phyloP scores from a whole-genome alignment of 2,888 invertebrate species.

The Perithous albicinctus region DNA sequence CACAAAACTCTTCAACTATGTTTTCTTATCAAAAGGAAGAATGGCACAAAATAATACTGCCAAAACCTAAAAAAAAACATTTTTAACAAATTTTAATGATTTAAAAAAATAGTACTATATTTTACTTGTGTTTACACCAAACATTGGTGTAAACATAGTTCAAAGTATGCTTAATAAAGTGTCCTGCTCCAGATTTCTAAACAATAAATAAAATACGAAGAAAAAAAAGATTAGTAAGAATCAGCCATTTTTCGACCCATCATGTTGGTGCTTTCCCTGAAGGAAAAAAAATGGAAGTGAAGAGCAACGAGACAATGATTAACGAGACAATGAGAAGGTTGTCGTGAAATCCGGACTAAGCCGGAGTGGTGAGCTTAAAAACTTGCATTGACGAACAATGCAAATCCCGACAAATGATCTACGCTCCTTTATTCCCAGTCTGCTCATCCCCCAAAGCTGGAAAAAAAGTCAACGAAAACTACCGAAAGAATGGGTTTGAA shows the following conservation, averaged over 20 bases:
- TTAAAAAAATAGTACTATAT: too few species aligned
- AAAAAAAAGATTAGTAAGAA: too few species aligned
- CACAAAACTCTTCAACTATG: slow-evolving; percentile 7
- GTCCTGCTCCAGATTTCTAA: too few species aligned
- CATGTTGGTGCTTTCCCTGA: too few species aligned
- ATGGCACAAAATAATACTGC: neutral
- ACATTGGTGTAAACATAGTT: too few species aligned
- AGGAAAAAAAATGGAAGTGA: neutral
- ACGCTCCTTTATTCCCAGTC: neutral
- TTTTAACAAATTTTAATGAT: too few species aligned
- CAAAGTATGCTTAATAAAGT: too few species aligned
- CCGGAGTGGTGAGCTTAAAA: slow-evolving; percentile 2
- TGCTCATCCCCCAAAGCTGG: neutral
- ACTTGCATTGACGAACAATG: slow-evolving; percentile 15
- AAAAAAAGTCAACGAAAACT: neutral
- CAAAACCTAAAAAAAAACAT: neutral
- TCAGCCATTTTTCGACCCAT: too few species aligned
- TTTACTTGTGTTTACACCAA: too few species aligned
- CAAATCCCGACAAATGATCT: neutral
- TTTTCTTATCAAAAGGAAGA: neutral
- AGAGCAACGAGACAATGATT: slow-evolving; percentile 14
- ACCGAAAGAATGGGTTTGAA: neutral
- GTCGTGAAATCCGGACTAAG: neutral
- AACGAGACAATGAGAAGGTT: slow-evolving; percentile 1
- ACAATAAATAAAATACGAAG: too few species aligned